Evolutionary conservation across 1,140 invertebrate species (phyloP).

Genomic region (Trichomalopsis sarcophagae): DNA sequence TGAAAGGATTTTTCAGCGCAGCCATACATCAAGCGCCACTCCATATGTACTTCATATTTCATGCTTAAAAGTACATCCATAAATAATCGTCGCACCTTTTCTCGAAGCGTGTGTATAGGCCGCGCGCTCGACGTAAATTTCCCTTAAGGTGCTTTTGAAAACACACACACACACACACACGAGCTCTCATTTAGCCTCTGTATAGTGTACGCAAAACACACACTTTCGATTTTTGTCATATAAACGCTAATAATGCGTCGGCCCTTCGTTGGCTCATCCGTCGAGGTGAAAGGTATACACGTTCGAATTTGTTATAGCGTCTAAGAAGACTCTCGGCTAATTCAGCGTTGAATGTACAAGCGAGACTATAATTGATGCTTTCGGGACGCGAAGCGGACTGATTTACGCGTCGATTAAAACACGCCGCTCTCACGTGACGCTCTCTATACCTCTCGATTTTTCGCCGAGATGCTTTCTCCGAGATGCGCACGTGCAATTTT

Average conservation of each 20-base stretch:
- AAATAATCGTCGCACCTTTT: background rate
- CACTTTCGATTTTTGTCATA: no score
- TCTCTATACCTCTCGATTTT: no score
- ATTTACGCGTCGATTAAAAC: conserved; percentile 26
- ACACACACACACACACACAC: background rate
- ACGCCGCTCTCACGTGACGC: background rate
- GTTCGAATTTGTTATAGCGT: background rate
- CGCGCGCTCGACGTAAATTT: background rate
- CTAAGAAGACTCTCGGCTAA: background rate
- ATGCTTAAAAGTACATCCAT: background rate
- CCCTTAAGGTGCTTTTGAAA: background rate
- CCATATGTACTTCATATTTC: background rate
- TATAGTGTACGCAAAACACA: conserved; percentile 43
- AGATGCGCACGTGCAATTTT: background rate
- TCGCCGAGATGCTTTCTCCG: background rate
- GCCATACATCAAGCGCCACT: background rate
- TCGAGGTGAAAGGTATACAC: no score
- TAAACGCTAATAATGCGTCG: no score
- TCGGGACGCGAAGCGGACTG: background rate
- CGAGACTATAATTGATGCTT: conserved; percentile 9
- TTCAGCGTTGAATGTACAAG: background rate
- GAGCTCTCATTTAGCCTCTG: conserved; percentile 56
- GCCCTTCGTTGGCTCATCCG: no score
- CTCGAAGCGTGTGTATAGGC: background rate
- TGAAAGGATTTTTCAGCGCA: background rate